phyloP scores from a whole-genome alignment of 2,888 invertebrate genomes.

The Drosophila neotestacea region DNA sequence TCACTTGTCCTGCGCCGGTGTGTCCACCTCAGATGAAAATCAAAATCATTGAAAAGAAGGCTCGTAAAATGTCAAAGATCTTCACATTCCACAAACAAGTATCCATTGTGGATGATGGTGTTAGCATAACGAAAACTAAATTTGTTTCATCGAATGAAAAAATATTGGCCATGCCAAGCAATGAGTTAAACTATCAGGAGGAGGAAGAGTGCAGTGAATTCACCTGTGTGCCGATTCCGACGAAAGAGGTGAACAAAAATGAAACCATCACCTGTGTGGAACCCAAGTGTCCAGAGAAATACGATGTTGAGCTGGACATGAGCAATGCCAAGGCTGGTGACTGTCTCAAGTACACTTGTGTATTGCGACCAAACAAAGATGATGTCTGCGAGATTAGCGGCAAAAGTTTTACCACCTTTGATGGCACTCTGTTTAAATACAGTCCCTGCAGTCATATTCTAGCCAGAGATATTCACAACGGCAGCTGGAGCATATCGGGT shows the following conservation, averaged over 20 bases:
- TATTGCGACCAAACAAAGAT: conserved; percentile 88
- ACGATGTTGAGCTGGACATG: conserved; percentile 86
- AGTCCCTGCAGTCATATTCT: conserved; percentile 93
- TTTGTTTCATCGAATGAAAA: conserved; percentile 74
- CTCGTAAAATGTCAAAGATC: conserved; percentile 85
- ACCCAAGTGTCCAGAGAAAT: conserved; percentile 87
- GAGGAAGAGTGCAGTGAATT: conserved; percentile 83
- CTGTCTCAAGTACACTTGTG: conserved; percentile 88
- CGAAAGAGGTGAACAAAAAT: conserved; percentile 69
- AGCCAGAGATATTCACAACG: conserved; percentile 89
- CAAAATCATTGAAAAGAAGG: conserved; percentile 84
- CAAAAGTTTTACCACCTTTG: conserved; percentile 92
- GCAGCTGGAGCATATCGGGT: conserved; percentile 91
- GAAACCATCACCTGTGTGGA: conserved; percentile 72
- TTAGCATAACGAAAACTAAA: conserved; percentile 78
- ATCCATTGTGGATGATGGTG: conserved; percentile 75
- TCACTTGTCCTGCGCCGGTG: conserved; percentile 85
- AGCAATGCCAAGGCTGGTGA: conserved; percentile 82
- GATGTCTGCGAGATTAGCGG: conserved; percentile 89
- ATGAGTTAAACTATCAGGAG: conserved; percentile 62
- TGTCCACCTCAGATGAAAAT: conserved; percentile 86
- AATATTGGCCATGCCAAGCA: conserved; percentile 73
- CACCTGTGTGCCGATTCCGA: conserved; percentile 82
- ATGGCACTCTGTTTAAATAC: conserved; percentile 91
- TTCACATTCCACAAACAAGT: conserved; percentile 83